Percentiles rank a stretch among this genome's conserved stretches.
Evolutionary conservation across 1,140 invertebrate genomes (phyloP).

Genomic region (Caenorhabditis inopinata): DNA sequence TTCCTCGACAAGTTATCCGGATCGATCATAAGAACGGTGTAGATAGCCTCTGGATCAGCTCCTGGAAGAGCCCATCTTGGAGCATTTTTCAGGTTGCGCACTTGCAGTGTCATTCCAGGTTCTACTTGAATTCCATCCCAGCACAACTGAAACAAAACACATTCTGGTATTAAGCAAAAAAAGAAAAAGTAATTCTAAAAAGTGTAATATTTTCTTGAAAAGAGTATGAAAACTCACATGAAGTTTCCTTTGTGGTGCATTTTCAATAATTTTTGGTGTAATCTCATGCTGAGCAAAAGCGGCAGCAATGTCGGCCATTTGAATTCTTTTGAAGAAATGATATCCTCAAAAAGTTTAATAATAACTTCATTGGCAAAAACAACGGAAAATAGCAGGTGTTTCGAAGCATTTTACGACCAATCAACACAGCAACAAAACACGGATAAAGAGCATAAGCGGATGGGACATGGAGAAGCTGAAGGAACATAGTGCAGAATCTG

Average conservation of each 20-base stretch:
- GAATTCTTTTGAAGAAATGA: background rate
- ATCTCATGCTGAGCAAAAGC: constrained; percentile 59
- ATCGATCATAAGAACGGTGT: constrained; percentile 65
- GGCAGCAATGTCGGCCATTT: constrained; percentile 59
- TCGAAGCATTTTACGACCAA: constrained; percentile 9
- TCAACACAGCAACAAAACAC: background rate
- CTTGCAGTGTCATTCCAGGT: constrained; percentile 58
- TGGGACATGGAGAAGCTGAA: background rate
- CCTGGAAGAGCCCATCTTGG: constrained; percentile 61
- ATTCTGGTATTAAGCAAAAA: no score
- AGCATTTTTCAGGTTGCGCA: constrained; percentile 64
- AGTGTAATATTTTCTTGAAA: background rate
- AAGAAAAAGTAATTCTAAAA: background rate
- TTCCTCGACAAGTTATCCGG: constrained; percentile 64
- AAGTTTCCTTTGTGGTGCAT: constrained; percentile 55
- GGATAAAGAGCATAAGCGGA: background rate
- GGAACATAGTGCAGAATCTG: background rate
- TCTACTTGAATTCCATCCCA: constrained; percentile 64
- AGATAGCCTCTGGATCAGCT: constrained; percentile 63
- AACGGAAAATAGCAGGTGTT: constrained; percentile 25
- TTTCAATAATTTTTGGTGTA: constrained; percentile 59
- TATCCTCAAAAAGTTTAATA: background rate
- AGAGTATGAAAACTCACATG: constrained; percentile 51
- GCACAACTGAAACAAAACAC: constrained; percentile 47
- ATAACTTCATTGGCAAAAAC: background rate